These are phyloP conservation scores for Baryphthengus martii DNA, from an alignment of 2,113 vertebrate species.

Conservation along the genomic window DNA sequence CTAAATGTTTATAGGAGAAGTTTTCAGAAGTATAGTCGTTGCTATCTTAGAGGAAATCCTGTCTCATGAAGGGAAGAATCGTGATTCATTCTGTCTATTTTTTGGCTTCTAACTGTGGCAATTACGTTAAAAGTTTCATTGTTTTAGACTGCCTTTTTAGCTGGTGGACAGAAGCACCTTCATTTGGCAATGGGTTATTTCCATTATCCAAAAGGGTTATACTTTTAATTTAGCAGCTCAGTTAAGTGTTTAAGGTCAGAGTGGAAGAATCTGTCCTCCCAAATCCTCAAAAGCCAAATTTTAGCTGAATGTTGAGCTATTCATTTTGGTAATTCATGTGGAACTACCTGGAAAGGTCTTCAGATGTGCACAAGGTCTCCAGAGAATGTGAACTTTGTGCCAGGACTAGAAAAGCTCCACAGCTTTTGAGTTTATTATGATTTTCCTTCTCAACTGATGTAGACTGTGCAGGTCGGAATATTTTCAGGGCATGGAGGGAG, in stretches of 20 bases:
- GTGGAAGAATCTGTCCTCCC: background rate
- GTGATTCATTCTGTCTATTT: background rate
- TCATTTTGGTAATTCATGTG: background rate
- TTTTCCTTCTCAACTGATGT: background rate
- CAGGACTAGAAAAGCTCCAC: background rate
- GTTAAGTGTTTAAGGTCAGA: background rate
- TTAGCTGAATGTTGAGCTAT: background rate
- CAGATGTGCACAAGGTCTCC: background rate
- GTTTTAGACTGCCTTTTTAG: background rate
- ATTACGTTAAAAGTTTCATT: background rate
- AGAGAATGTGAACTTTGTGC: background rate
- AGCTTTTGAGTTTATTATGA: background rate
- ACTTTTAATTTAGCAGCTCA: background rate
- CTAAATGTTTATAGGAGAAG: background rate
- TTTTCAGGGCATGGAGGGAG: background rate
- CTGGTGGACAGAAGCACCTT: background rate
- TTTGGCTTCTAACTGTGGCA: background rate
- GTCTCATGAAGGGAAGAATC: background rate
- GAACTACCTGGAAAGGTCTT: background rate
- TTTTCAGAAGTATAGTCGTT: background rate
- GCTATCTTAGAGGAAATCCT: background rate
- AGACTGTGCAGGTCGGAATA: background rate
- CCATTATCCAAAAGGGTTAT: background rate
- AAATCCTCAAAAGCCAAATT: background rate
- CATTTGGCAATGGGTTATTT: background rate